Base-by-base conservation (phyloP, 2,797 vertebrate species). In the Chloroceryle inda region DNA sequence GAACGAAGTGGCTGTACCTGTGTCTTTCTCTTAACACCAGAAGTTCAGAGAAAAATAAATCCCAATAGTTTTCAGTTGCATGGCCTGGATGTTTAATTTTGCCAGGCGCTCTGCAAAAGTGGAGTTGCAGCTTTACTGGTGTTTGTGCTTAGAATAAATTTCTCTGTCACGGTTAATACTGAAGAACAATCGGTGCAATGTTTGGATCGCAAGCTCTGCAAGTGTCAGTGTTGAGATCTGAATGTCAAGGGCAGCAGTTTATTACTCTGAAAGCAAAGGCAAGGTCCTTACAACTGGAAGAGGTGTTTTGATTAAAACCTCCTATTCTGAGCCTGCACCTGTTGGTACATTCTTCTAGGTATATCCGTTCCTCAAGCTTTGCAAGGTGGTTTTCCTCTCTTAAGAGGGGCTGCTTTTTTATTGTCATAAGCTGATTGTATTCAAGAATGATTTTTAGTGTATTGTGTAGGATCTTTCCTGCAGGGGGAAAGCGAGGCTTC, bases 1-100 rank as follows among this genome's bases (percentile, higher is more conserved):
- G 66, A 69, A 4, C 0, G 1, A 29, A 58, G 20, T 1, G 3
- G 58, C 64, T 16, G 33, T 35, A 15, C 49, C 61, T 21, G 1
- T 22, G 55, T 56, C 71, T 35, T 19, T 37, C 40, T 20, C 45
- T 49, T 50, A 23, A 58, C 66, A 50, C 17, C 47, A 49, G 53
- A 37, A 56, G 66, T 59, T 56, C n/a, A 6, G 50, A 38, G 58
- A 5, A 26, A 18, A 71, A 53, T 9, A 12, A 45, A 49, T n/a
- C 50, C 66, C 26, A 2, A 0, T n/a, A 6, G 44, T 35, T 92
- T 76, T 53, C 29, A 27, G 2, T 74, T 3, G 0, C 2, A 8
- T 31, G 38, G 33, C 16, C 42, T 9, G 58, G 40, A 10, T 37
- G 66, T 31, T 89, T 44, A 6, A 12, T 76, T 92, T 88, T 88